phyloP scores from a whole-genome alignment of 2,797 vertebrate species.

The Scomberomorus guttatus region DNA sequence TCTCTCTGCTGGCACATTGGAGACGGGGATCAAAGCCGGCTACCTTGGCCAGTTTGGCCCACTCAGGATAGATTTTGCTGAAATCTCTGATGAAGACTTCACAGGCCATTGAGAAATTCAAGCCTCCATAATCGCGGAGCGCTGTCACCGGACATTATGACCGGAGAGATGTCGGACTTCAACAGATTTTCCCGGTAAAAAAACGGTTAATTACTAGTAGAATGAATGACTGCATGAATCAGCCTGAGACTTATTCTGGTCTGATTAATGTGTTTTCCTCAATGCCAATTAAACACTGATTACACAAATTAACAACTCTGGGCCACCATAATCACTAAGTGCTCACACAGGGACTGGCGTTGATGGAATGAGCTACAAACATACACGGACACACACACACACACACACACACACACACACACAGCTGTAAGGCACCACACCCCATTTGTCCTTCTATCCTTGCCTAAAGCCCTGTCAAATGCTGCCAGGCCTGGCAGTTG shows the following conservation, averaged over 20 bases:
- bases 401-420: conserved; percentile 20
- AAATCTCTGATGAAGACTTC: no score
- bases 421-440: conserved; percentile 69
- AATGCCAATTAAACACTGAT: conserved; percentile 83
- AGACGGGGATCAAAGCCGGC: no score
- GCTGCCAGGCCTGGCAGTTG: conserved; percentile 74
- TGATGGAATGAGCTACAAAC: conserved; percentile 64
- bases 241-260: conserved; percentile 75
- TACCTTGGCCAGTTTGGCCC: no score
- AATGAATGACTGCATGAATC: conserved; percentile 72
- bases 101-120: no score
- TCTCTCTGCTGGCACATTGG: no score
- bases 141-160: no score
- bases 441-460: conserved; percentile 71
- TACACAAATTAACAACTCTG: conserved; percentile 83
- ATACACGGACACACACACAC: conserved; percentile 1
- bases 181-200: no score
- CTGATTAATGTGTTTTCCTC: conserved; percentile 84
- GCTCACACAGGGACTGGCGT: conserved; percentile 68
- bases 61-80: no score
- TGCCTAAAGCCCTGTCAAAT: conserved; percentile 63
- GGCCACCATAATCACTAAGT: conserved; percentile 77
- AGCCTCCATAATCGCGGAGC: no score
- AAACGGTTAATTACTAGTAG: neutral
- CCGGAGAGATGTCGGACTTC: no score